Evolutionary conservation across 2,888 invertebrate species (phyloP), one percentile per base, ranked within the genome.

Genomic region (Ophion slaviceki): DNA sequence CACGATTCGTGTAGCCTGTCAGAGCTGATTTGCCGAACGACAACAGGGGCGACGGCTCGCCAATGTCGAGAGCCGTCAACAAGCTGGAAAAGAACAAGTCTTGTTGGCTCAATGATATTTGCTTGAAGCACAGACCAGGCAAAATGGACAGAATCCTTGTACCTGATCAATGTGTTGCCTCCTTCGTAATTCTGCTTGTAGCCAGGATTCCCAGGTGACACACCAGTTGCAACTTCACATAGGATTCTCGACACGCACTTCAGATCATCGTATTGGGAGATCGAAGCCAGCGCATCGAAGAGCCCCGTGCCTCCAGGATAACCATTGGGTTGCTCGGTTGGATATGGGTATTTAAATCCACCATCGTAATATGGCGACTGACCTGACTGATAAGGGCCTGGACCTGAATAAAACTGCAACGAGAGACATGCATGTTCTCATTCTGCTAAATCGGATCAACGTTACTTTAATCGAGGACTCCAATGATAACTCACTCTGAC

Each of bases 191-290:
- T 82, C 87, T 87, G 88, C 66, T 87, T 88, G 74, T 87, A 88
- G 20, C 64, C 74, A 5, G 82, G 74, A 76, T 87, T 89, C 32
- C 92, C 91, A 11, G 93, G 93, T 85, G 88, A 89, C 36, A 90
- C 91, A 57, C 94, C 94, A 64, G 93, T 92, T 6, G 97, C 96
- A 77, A 97, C 95, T 93, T 97, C 97, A 91, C 98, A 98, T 86
- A 98, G 94, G 89, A 98, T 95, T 91, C 97, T 95, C 3, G 97
- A 96, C 85, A 98, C 97, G 93, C 98, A 98, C 90, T 97, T 96
- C 89, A 96, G 95, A 92, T 97, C 97, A 92, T 98, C 98, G 93
- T 97, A 96, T 89, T 95, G 94, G 24, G 96, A 95, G 89, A 96
- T 96, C 86, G 96, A 95, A 89, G 95, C 94, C 86, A 96, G 92